These are phyloP conservation scores for Tetragonisca angustula DNA, from an alignment of 2,888 invertebrate species.

Conservation along the genomic window DNA sequence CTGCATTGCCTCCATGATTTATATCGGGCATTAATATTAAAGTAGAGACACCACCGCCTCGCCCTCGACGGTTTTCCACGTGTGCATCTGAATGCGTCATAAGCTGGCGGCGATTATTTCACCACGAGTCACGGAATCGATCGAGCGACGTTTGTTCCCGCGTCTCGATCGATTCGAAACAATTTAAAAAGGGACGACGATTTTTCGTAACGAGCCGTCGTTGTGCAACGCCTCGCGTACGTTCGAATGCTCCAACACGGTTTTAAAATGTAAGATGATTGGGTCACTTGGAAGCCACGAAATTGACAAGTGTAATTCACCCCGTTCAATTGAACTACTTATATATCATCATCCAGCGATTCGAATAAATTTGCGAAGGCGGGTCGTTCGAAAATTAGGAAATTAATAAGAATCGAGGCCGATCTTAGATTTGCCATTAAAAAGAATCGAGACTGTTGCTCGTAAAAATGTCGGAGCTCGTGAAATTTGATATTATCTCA, in stretches of 20 bases:
- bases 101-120: constrained; percentile 27
- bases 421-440: no score
- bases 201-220: background rate
- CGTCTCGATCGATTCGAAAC: constrained; percentile 3
- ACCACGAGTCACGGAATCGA: constrained; percentile 25
- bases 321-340: no score
- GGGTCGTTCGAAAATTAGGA: no score
- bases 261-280: constrained; percentile 14
- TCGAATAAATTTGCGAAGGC: no score
- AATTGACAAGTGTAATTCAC: no score
- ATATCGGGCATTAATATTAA: constrained; percentile 5
- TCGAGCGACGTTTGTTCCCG: background rate
- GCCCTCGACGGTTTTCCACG: constrained; percentile 18
- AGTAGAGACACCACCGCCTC: background rate
- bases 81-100: constrained; percentile 37
- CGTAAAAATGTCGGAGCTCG: no score
- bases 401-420: no score
- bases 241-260: background rate
- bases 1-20: constrained; percentile 9
- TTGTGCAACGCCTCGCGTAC: background rate
- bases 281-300: background rate
- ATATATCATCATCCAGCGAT: no score
- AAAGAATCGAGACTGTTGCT: no score
- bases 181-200: background rate
- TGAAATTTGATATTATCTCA: background rate